A percentile compares a stretch with the other conserved stretches of the same genome.
phyloP scores from a whole-genome alignment of 1,140 invertebrate species.

The Plutomurus gul region DNA sequence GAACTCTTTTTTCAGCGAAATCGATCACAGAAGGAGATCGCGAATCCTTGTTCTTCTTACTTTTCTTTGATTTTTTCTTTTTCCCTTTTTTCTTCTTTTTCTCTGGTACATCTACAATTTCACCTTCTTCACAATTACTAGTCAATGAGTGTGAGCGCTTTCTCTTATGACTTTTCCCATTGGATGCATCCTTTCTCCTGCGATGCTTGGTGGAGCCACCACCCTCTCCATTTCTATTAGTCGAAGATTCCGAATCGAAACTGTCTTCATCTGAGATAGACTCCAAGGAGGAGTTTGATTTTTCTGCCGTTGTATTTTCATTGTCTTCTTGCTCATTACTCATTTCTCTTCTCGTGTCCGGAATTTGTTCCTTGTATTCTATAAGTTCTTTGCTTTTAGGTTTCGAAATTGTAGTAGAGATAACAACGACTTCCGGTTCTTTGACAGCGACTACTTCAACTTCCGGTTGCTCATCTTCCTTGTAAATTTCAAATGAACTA shows the following conservation, averaged over 20 bases:
- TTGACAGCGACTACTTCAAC: background rate
- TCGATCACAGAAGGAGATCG: conserved; percentile 21
- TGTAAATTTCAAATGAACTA: background rate
- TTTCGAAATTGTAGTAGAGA: background rate
- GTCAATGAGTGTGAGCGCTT: conserved; percentile 41
- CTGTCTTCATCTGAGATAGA: conserved; percentile 41
- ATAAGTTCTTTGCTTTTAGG: background rate
- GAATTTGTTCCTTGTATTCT: background rate
- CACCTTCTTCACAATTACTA: conserved; percentile 61
- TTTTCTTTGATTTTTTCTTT: conserved; percentile 48
- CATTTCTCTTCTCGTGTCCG: background rate
- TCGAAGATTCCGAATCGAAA: background rate
- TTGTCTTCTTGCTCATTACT: background rate
- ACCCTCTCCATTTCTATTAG: background rate
- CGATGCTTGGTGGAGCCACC: too few relatives aligned
- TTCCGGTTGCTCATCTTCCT: background rate
- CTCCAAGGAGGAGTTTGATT: background rate
- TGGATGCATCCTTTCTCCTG: background rate
- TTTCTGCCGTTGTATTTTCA: background rate
- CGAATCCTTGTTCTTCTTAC: conserved; percentile 40
- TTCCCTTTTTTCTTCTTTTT: conserved; percentile 58
- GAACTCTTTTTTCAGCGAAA: conserved; percentile 44
- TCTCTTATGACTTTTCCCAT: background rate
- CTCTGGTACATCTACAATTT: conserved; percentile 61
- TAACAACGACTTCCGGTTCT: background rate